These are phyloP conservation scores for Neoscelio sp. DNA, from an alignment of 2,888 invertebrate genomes.

Conservation along the genomic window DNA sequence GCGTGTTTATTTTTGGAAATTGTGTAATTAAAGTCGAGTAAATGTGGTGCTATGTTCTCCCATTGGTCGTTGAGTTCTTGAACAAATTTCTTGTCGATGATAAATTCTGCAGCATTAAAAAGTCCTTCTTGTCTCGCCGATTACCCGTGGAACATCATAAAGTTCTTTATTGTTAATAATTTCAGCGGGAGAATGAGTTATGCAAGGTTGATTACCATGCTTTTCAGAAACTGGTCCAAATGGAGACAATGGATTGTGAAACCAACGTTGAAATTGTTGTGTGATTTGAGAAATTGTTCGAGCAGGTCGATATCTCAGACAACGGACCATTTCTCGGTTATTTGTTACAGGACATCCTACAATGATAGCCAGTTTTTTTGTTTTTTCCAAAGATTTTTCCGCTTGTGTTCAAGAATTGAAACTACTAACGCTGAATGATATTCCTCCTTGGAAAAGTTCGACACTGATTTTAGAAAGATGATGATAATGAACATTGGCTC, in stretches of 20 bases:
- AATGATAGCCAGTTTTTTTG: slow-evolving; percentile 85
- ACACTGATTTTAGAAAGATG: slow-evolving; percentile 86
- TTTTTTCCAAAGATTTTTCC: slow-evolving; percentile 84
- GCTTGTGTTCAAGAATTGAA: slow-evolving; percentile 84
- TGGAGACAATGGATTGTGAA: slow-evolving; percentile 88
- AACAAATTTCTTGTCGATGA: slow-evolving; percentile 83
- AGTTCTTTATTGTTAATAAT: slow-evolving; percentile 86
- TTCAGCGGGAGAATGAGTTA: slow-evolving; percentile 87
- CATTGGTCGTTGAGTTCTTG: slow-evolving; percentile 85
- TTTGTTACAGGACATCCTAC: slow-evolving; percentile 86
- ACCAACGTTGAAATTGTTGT: slow-evolving; percentile 85
- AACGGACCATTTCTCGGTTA: slow-evolving; percentile 86
- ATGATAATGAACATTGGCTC: slow-evolving; percentile 90
- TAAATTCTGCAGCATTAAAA: slow-evolving; percentile 86
- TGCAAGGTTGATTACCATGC: slow-evolving; percentile 85
- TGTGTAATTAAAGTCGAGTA: slow-evolving; percentile 87
- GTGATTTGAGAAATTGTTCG: slow-evolving; percentile 85
- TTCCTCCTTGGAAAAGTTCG: slow-evolving; percentile 85
- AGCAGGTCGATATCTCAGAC: slow-evolving; percentile 86
- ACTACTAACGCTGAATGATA: slow-evolving; percentile 89
- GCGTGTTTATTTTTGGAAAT: slow-evolving; percentile 83
- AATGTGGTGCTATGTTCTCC: slow-evolving; percentile 86
- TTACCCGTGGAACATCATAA: slow-evolving; percentile 88
- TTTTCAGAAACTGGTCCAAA: slow-evolving; percentile 90
- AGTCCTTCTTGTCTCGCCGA: slow-evolving; percentile 89